Evolutionary conservation across 2,113 vertebrate species (phyloP), one percentile per base, ranked within the genome.

Genomic region (Theristicus caerulescens): DNA sequence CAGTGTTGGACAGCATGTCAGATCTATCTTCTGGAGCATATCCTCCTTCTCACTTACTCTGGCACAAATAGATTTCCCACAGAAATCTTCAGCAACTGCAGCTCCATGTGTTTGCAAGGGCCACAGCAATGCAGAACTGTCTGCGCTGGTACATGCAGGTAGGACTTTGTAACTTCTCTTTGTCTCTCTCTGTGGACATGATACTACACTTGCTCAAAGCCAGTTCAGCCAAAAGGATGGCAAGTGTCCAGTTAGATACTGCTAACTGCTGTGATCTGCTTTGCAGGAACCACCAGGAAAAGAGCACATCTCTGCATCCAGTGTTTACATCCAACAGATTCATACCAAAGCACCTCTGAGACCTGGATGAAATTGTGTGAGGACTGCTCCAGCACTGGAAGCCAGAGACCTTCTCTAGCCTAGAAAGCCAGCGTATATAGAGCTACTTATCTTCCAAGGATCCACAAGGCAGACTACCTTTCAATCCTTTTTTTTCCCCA

Each of bases 61-160:
- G 12, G 11, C 69, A 66, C 38, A 88, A 82, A 76, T 6, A 61
- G 19, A 22, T 84, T 59, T 85, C 57, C 24, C 46, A 61, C 14
- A 59, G n/a, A 70, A 74, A 81, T 57, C 47, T 54, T 52, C 21
- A 10, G 46, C 25, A 66, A 7, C 52, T 72, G 65, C 46, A 72
- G 32, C 31, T 81, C 29, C 11, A 7, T 24, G 25, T 51, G 32
- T 34, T 69, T 62, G 10, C 2, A 1, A 67, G 26, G 15, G 38
- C 29, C 51, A 58, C 21, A 58, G 31, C 25, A 47, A 34, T 5
- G 40, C 17, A 54, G 46, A 61, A 20, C 29, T 24, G 25, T 13
- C n/a, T 49, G 18, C 1, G 2, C n/a, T 42, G 44, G 29, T 64
- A 58, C 44, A 27, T 0, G 1, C 51, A 59, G 34, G 44, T 47